Evolutionary conservation across 1,140 invertebrate genomes (phyloP).

Genomic region (Euborellia annulipes): DNA sequence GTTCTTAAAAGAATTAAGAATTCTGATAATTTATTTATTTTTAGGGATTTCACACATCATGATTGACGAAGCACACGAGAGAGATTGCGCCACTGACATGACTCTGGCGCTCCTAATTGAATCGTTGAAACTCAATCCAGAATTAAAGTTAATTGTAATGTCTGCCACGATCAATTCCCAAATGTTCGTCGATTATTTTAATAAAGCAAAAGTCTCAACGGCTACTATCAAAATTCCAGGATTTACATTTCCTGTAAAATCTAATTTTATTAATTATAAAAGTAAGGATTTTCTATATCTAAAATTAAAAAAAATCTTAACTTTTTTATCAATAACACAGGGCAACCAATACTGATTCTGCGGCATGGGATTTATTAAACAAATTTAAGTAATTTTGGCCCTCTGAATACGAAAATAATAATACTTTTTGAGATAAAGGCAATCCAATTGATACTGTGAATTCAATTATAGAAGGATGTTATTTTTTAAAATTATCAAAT

Average conservation of each 20-base stretch:
- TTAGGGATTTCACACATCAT: conserved; percentile 42
- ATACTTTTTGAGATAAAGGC: too few species aligned
- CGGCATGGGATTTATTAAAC: too few species aligned
- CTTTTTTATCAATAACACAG: too few species aligned
- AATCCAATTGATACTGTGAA: too few species aligned
- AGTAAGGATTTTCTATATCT: conserved; percentile 5
- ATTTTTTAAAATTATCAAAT: too few species aligned
- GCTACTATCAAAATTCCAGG: conserved; percentile 30
- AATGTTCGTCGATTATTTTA: conserved; percentile 60
- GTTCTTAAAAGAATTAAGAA: too few species aligned
- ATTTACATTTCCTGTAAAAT: conserved; percentile 37
- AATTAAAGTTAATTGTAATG: conserved; percentile 61
- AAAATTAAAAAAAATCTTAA: too few species aligned
- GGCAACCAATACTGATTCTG: too few species aligned
- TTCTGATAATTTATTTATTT: too few species aligned
- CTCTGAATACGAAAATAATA: too few species aligned
- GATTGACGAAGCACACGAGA: conserved; percentile 62
- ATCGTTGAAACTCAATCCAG: conserved; percentile 29
- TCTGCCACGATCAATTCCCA: conserved; percentile 68
- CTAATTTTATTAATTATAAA: conserved; percentile 36
- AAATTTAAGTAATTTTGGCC: too few species aligned
- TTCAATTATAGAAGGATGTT: too few species aligned
- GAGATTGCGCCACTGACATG: conserved; percentile 47
- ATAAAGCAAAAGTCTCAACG: conserved; percentile 19
- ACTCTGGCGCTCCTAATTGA: conserved; percentile 36